These are phyloP conservation scores for Gerris lacustris DNA, from an alignment of 2,888 invertebrate species.

Conservation along the genomic window DNA sequence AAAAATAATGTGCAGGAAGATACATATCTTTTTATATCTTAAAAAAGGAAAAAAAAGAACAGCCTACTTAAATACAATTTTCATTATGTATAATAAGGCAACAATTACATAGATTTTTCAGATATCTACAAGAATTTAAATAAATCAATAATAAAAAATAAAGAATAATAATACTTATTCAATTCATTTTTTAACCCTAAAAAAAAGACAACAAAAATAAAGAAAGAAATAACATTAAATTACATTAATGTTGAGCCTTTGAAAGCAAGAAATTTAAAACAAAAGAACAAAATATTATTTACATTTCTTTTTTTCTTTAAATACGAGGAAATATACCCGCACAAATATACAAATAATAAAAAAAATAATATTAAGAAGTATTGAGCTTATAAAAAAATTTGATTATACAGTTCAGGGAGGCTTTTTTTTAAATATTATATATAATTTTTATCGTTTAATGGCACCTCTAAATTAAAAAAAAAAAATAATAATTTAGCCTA, in stretches of 20 bases:
- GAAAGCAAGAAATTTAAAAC: not conserved
- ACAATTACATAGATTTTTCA: not conserved
- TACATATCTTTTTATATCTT: not conserved
- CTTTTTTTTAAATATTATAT: not conserved
- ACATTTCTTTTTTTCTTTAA: not conserved
- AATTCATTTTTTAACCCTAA: not conserved
- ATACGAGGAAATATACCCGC: not conserved
- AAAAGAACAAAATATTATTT: not conserved
- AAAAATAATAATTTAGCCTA: not conserved
- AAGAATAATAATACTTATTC: not conserved
- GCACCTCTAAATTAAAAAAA: not conserved
- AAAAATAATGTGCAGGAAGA: not conserved
- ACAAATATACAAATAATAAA: constrained; percentile 1
- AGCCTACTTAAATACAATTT: not conserved
- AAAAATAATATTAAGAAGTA: not conserved
- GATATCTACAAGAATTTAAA: not conserved
- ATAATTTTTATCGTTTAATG: not conserved
- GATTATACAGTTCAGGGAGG: not conserved
- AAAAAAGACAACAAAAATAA: not conserved
- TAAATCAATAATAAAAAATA: not conserved
- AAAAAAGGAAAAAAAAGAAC: not conserved
- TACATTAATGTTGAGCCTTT: not conserved
- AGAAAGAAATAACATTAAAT: not conserved
- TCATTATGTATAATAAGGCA: not conserved
- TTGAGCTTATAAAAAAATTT: not conserved